Evolutionary conservation across 1,140 invertebrate species (phyloP), one percentile per base, ranked within the genome.

Genomic region (Zaprionus africanus): DNA sequence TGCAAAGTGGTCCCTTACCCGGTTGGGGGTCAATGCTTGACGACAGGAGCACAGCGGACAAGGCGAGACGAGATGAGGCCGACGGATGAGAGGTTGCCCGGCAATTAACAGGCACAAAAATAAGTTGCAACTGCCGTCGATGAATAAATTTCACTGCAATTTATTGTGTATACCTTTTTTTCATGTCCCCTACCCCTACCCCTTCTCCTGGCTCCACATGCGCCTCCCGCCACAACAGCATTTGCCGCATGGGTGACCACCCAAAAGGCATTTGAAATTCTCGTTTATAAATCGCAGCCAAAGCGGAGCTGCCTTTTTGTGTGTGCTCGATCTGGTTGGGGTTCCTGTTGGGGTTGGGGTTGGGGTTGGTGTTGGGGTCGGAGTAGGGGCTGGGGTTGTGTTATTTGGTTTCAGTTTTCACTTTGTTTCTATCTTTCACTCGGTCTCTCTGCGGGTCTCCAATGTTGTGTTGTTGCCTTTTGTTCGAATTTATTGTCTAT

Each of bases 401-500:
- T 63, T 80, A 83, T 82, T 83, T 76, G 81, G 81, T 69, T 79
- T 80, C 76, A 54, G 66, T 83, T 75, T 80, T 80, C 76, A 53
- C 67, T 62, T 61, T 72, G 70, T 76, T 69, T 61, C 78, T 64
- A 34, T 51, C 19, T 31, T 11, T 22, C n/a, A 41, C 15, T 31
- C 46, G 43, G n/a, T 15, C 49, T 28, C 43, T n/a, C 24, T 56
- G 46, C 58, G 49, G 46, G 36, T 49, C 38, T 38, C 15, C 7
- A 5, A 13, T 81, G 82, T 80, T 81, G 82, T 80, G 75, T 75
- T 75, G 77, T 86, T 85, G 82, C 78, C 82, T 70, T 83, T 85
- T 84, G 74, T 85, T 70, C 78, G 67, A 84, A 84, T 84, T 84
- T 84, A 84, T 85, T 85, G 82, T 84, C 81, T 85, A 81, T 84